A percentile compares a stretch with the other conserved stretches of the same genome.
phyloP scores from a whole-genome alignment of 2,797 vertebrate species.

The Falco peregrinus region DNA sequence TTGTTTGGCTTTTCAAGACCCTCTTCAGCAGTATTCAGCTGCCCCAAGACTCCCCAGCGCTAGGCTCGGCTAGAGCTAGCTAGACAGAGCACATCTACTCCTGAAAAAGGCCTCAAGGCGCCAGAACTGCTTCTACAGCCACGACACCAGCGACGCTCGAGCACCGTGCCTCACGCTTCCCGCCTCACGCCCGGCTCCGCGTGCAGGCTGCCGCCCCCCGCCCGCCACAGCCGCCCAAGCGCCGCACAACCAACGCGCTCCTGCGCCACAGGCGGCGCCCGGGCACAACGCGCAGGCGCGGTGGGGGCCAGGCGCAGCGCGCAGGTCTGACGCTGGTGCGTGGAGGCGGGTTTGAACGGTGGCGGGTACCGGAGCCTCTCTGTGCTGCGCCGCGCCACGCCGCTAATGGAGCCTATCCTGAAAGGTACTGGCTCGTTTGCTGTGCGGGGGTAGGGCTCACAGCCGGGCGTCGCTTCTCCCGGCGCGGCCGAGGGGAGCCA shows the following conservation, averaged over 20 bases:
- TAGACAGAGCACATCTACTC: fast-evolving
- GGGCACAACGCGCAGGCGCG: not conserved
- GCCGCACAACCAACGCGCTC: fast-evolving
- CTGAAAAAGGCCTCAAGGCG: fast-evolving
- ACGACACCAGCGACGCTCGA: fast-evolving
- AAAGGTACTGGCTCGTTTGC: not conserved
- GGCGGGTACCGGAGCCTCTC: not conserved
- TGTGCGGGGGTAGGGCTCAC: not conserved
- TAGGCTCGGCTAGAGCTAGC: fast-evolving
- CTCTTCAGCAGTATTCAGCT: not conserved
- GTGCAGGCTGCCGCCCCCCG: not conserved
- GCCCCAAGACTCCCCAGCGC: fast-evolving
- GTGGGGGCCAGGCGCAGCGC: not conserved
- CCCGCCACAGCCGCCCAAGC: fast-evolving
- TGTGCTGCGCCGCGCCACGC: no score
- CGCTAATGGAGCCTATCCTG: constrained; percentile 17
- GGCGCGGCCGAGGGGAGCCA: not conserved
- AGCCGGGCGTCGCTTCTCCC: no score
- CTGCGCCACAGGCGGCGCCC: no score
- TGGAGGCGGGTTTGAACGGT: not conserved
- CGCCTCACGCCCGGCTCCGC: not conserved
- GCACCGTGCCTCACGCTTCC: fast-evolving
- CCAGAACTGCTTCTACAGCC: fast-evolving
- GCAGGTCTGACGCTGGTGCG: not conserved
- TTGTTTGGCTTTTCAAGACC: not conserved